Base-by-base conservation (phyloP, 1,140 invertebrate genomes). In the Araneus ventricosus region DNA sequence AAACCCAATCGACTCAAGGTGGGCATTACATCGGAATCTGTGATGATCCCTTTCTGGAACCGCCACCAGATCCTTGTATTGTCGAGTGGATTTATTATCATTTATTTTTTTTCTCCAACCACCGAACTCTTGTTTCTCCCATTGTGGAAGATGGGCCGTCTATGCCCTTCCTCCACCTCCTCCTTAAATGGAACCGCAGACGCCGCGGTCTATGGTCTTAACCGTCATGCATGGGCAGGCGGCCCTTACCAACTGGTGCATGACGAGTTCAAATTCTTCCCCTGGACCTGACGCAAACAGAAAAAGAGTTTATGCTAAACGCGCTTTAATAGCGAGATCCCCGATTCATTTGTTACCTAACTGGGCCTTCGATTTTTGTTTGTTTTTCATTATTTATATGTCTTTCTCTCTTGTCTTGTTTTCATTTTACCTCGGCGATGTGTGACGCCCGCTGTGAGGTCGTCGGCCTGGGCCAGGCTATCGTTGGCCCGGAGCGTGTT, bases 261-360 rank as follows among this genome's bases (percentile, higher is more conserved):
- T 91, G 79, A 84, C 59, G 27, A 91, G 89, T 91, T 91, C 89
- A 84, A 61, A 91, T 84, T 90, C 88, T 84, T 91, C 70, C 52
- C 39, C 45, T 45, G 89, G 70, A 63, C 45, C 79, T 61, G 22
- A 59, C 41, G n/a, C 52, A 67, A 63, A 30, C 45, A 61, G 27
- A 85, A 59, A 82, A 79, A 80, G 70, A 84, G 34, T 91, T 91
- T 84, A 91, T 91, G 89, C 89, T 91, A 91, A 91, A 91, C 89
- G 75, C n/a, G 30, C 41, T 61, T 79, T 91, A 63, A 91, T 63
- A 27, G 37, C 63, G 4, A 88, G 61, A 88, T 88, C 22, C 30
- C 89, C 59, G 70, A 82, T 90, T 90, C 89, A 82, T 90, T 90
- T 90, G 89, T 82, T 82, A 34, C 80, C 80, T 84, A 84, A 84